Conservation (phyloP, 1,140 invertebrate genomes). For the Heterodera schachtii region DNA sequence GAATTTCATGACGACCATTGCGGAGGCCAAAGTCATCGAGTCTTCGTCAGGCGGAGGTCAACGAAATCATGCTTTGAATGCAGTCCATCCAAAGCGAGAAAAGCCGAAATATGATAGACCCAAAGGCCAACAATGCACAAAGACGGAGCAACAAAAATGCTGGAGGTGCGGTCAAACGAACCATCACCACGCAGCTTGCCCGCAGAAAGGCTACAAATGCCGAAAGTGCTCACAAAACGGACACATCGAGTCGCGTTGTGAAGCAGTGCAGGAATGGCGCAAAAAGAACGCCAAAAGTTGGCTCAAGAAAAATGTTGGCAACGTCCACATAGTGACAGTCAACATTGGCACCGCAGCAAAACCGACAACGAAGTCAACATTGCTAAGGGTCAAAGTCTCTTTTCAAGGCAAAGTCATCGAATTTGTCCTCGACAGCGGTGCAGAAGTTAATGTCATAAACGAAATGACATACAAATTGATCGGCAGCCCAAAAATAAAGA, state of each 20-base stretch:
- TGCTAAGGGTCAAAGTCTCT: background rate
- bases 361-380: background rate
- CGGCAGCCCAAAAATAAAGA: background rate
- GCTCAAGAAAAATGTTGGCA: background rate
- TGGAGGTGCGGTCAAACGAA: background rate
- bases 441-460: conserved; percentile 10
- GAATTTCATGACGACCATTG: background rate
- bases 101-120: background rate
- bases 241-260: background rate
- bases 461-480: background rate
- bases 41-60: background rate
- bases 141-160: background rate
- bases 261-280: background rate
- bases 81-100: background rate
- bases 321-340: background rate
- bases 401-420: background rate
- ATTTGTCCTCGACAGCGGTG: background rate
- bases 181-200: background rate
- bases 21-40: background rate
- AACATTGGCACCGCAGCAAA: background rate
- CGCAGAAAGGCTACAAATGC: background rate
- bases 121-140: background rate
- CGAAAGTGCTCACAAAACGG: background rate
- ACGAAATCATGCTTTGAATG: background rate
- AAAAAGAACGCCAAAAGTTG: background rate